Evolutionary conservation across 1,140 invertebrate species (phyloP), one percentile per base, ranked within the genome.

Genomic region (Drosophila eugracilis): DNA sequence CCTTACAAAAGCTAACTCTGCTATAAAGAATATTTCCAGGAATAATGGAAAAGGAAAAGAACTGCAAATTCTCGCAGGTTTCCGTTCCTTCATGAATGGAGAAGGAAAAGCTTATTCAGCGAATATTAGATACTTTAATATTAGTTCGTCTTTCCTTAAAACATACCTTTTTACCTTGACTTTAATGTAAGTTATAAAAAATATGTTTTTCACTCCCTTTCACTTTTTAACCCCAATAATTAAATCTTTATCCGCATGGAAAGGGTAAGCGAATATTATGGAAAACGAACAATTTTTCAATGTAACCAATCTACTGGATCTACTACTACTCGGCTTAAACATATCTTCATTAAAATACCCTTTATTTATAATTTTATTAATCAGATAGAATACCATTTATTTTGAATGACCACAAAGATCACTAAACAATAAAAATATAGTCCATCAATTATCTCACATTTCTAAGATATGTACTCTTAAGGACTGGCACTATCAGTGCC

Each of bases 51-150:
- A 22, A 21, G 30, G 63, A 72, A 78, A 70, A 66, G 54, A 70
- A 73, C 47, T 37, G 65, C 48, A 73, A 69, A 77, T 81, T 86
- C 48, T 59, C 45, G 39, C 15, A 32, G 55, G 34, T 52, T 80
- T 85, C 81, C 81, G 76, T 42, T 58, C 44, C 34, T 63, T 65
- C 45, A 53, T 50, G 36, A 63, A 55, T 24, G 19, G 7, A 36
- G 44, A 17, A 26, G n/a, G 2, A n/a, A 17, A 10, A 0, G 17
- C 12, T 5, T 4, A 0, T 17, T 32, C 5, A 24, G 24, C 57
- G 58, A 66, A 66, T 63, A 15, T 5, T 32, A 6, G 15, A 41
- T 32, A 37, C 60, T 30, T 37, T 45, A 41, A n/a, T 50, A n/a
- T n/a, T n/a, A n/a, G n/a, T n/a, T n/a, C n/a, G n/a, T n/a, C n/a